phyloP scores from a whole-genome alignment of 2,888 invertebrate genomes.

The Drosophila neoperkinsi region DNA sequence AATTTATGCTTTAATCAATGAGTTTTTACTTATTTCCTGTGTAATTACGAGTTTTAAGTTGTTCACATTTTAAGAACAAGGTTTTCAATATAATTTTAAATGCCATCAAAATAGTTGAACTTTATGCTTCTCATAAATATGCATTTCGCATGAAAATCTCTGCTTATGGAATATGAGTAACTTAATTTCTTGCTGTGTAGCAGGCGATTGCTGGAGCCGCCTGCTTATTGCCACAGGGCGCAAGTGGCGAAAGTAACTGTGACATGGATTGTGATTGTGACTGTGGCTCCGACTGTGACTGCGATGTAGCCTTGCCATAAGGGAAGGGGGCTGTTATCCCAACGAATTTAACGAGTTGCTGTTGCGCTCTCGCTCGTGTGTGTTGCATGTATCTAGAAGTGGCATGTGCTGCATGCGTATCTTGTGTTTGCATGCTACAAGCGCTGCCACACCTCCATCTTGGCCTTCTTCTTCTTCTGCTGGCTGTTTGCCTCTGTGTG shows the following conservation, averaged over 20 bases:
- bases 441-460: constrained; percentile 5
- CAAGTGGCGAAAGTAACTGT: constrained; percentile 23
- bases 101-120: background rate
- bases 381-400: constrained; percentile 29
- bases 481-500: constrained; percentile 17
- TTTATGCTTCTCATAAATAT: background rate
- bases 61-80: too few species aligned
- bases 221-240: constrained; percentile 45
- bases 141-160: background rate
- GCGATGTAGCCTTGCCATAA: constrained; percentile 24
- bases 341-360: constrained; percentile 43
- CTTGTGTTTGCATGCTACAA: constrained; percentile 29
- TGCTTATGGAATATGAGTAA: background rate
- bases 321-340: constrained; percentile 34
- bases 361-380: constrained; percentile 12
- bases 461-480: constrained; percentile 3
- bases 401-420: constrained; percentile 23
- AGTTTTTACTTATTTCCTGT: background rate
- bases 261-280: constrained; percentile 3
- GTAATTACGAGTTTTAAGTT: background rate
- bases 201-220: constrained; percentile 40
- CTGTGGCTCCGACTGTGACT: constrained; percentile 6
- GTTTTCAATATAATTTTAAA: too few species aligned
- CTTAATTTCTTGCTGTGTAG: background rate
- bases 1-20: background rate